These are phyloP conservation scores for Chrysolina americana DNA, from an alignment of 2,888 invertebrate genomes.

Conservation along the genomic window DNA sequence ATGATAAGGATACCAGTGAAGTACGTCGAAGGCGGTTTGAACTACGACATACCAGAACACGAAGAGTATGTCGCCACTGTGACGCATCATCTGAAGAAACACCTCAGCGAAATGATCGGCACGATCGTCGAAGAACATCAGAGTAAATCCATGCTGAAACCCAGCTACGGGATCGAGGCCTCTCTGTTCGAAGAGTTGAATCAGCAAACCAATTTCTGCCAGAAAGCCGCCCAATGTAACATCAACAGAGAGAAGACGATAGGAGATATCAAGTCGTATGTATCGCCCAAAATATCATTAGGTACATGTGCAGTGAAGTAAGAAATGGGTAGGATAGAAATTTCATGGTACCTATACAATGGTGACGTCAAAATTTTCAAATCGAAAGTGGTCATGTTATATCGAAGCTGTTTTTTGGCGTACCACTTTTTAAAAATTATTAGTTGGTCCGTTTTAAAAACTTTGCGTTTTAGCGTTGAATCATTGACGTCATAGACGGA, in stretches of 20 bases:
- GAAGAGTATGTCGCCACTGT: constrained; percentile 77
- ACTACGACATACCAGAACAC: constrained; percentile 73
- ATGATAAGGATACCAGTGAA: constrained; percentile 75
- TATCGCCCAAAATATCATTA: constrained; percentile 47
- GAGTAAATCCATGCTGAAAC: constrained; percentile 72
- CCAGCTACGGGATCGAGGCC: constrained; percentile 77
- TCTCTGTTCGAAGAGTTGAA: constrained; percentile 79
- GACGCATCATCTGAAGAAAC: constrained; percentile 76
- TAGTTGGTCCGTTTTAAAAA: too few relatives aligned
- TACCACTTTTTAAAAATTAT: too few relatives aligned
- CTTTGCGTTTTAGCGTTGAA: too few relatives aligned
- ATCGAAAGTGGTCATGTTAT: too few relatives aligned
- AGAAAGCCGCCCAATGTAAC: constrained; percentile 79
- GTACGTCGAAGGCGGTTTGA: constrained; percentile 71
- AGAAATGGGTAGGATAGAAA: too few relatives aligned
- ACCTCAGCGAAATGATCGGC: constrained; percentile 80
- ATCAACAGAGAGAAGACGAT: constrained; percentile 80
- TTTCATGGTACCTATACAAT: too few relatives aligned
- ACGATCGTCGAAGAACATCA: constrained; percentile 79
- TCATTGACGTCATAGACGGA: too few relatives aligned
- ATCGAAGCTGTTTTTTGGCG: too few relatives aligned
- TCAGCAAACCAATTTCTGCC: constrained; percentile 82
- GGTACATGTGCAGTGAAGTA: too few relatives aligned
- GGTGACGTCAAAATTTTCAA: too few relatives aligned
- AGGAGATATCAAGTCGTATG: constrained; percentile 78